Percentiles rank a stretch among this genome's conserved stretches.
Evolutionary conservation across 2,113 vertebrate genomes (phyloP).

Genomic region (Cichladusa arquata): DNA sequence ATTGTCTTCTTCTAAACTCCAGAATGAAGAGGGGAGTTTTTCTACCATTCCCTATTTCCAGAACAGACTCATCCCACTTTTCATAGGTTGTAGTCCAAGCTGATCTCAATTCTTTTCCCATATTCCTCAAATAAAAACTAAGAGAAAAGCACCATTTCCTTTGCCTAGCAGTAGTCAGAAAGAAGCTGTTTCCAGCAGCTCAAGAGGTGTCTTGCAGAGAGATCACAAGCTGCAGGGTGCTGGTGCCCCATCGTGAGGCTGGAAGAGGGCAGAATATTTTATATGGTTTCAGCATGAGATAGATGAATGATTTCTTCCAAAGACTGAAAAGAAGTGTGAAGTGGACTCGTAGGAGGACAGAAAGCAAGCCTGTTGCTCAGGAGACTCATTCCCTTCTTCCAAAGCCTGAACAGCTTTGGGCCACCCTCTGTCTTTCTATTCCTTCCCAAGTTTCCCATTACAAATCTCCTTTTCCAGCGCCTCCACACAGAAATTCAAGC

Average conservation of each 20-base stretch:
- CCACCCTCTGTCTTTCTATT: background rate
- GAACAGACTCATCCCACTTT: background rate
- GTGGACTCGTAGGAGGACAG: background rate
- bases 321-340: background rate
- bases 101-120: background rate
- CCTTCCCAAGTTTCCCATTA: background rate
- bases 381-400: background rate
- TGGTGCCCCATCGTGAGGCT: rapidly evolving
- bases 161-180: background rate
- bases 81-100: background rate
- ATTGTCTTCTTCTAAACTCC: background rate
- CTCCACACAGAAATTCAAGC: background rate
- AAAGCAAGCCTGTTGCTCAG: background rate
- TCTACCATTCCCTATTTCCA: background rate
- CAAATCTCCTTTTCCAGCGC: background rate
- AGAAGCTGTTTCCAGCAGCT: background rate
- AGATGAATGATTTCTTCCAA: background rate
- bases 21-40: background rate
- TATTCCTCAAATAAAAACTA: background rate
- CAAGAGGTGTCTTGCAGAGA: background rate
- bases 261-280: background rate
- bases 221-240: background rate
- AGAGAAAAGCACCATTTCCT: background rate
- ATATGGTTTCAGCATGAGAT: background rate
- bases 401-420: background rate